phyloP scores from a whole-genome alignment of 1,140 invertebrate genomes.

The Cydia strobilella region DNA sequence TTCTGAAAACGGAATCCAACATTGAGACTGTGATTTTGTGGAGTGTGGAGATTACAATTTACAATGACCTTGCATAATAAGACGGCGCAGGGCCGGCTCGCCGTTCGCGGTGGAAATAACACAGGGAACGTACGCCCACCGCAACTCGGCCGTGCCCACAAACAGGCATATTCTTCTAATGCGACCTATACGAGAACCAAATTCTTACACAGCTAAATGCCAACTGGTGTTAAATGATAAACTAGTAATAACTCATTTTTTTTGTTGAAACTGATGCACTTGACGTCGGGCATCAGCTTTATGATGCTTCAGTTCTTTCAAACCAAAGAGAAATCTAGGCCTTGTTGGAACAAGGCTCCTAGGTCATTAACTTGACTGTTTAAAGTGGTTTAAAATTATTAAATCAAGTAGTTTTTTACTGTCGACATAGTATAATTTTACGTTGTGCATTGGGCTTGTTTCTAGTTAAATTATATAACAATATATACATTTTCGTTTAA shows the following conservation, averaged over 20 bases:
- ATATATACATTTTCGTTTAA: constrained; percentile 14
- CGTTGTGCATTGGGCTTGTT: background rate
- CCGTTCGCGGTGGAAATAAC: constrained; percentile 24
- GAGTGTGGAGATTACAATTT: constrained; percentile 56
- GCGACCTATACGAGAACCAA: background rate
- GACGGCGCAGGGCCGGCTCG: constrained; percentile 48
- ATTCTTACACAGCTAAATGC: background rate
- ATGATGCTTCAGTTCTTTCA: too few relatives aligned
- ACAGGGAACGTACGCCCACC: constrained; percentile 24
- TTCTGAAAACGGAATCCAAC: constrained; percentile 37
- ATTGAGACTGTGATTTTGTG: constrained; percentile 51
- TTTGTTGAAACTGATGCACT: too few relatives aligned
- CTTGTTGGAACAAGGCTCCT: too few relatives aligned
- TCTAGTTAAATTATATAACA: background rate
- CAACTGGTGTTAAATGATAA: too few relatives aligned
- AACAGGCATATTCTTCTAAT: background rate
- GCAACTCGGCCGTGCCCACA: background rate
- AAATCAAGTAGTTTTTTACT: background rate
- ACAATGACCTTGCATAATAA: constrained; percentile 64
- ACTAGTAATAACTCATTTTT: too few relatives aligned
- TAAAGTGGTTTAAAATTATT: background rate
- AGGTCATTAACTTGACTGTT: background rate
- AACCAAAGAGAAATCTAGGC: too few relatives aligned
- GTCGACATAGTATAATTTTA: background rate
- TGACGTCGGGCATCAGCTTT: too few relatives aligned